These are phyloP conservation scores for Glossophaga mutica DNA, from an alignment of 2,797 vertebrate species.

Conservation along the genomic window DNA sequence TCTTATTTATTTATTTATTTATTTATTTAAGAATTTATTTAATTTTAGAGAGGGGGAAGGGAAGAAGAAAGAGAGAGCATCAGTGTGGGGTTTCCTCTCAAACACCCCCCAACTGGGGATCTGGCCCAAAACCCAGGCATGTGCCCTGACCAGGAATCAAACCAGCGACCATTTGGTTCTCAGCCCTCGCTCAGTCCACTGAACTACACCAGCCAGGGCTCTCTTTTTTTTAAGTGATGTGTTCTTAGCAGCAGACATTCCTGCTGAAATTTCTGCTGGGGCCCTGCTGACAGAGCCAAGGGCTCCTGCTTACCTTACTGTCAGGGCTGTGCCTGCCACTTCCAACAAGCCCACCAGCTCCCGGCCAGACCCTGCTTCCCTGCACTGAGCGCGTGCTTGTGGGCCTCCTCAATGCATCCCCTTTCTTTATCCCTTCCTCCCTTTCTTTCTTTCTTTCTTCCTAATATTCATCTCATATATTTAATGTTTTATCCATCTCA, in stretches of 20 bases:
- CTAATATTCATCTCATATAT: background rate
- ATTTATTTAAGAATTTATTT: no score
- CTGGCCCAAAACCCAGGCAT: no score
- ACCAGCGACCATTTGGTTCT: no score
- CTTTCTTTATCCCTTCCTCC: background rate
- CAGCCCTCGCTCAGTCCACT: no score
- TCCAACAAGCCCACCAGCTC: background rate
- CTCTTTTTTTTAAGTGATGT: background rate
- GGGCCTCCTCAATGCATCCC: background rate
- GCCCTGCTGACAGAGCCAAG: background rate
- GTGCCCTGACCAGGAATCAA: no score
- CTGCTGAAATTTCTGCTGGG: background rate
- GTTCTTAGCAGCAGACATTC: background rate
- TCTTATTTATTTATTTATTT: background rate
- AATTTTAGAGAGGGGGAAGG: no score
- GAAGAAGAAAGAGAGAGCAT: no score
- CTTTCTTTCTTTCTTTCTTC: background rate
- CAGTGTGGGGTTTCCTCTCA: no score
- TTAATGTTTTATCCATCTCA: background rate
- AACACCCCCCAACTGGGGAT: no score
- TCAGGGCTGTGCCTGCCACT: no score
- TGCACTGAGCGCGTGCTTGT: no score
- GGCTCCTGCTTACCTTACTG: fast-evolving
- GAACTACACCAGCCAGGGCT: no score
- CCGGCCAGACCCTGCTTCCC: background rate